Conservation (phyloP, 1,140 invertebrate species). For the Phocides pigmalion region DNA sequence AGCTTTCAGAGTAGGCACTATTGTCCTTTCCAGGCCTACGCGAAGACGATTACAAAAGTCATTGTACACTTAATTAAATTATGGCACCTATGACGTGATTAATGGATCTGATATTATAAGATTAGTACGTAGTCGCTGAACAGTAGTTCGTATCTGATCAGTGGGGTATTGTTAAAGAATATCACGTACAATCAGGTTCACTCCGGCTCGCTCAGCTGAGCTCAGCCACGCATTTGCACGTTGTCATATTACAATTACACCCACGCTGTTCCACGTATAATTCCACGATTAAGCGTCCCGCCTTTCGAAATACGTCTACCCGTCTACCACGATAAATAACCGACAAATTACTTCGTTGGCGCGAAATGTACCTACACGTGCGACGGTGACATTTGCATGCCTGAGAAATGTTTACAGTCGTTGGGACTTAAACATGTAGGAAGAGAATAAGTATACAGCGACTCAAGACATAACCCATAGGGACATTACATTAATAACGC, state of each 20-base stretch:
- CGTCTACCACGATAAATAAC: conserved; percentile 70
- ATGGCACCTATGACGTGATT: conserved; percentile 30
- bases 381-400: conserved; percentile 69
- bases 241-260: conserved; percentile 65
- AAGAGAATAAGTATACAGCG: conserved; percentile 42
- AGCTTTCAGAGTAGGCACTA: conserved; percentile 13
- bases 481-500: conserved; percentile 24
- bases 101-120: conserved; percentile 27
- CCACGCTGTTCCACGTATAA: conserved; percentile 67
- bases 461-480: conserved; percentile 18
- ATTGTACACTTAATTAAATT: conserved; percentile 32
- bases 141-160: conserved; percentile 30
- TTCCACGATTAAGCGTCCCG: conserved; percentile 68
- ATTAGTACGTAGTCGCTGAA: conserved; percentile 24
- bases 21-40: conserved; percentile 28
- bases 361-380: conserved; percentile 54
- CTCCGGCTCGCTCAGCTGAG: conserved; percentile 1
- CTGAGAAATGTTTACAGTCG: conserved; percentile 61
- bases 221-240: conserved; percentile 50
- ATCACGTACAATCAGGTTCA: conserved; percentile 15
- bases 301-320: conserved; percentile 69
- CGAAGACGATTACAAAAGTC: conserved; percentile 31
- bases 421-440: conserved; percentile 47
- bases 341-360: conserved; percentile 70
- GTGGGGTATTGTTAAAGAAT: conserved; percentile 19